phyloP scores from a whole-genome alignment of 2,888 invertebrate genomes.

The Drosophila mayaguana region DNA sequence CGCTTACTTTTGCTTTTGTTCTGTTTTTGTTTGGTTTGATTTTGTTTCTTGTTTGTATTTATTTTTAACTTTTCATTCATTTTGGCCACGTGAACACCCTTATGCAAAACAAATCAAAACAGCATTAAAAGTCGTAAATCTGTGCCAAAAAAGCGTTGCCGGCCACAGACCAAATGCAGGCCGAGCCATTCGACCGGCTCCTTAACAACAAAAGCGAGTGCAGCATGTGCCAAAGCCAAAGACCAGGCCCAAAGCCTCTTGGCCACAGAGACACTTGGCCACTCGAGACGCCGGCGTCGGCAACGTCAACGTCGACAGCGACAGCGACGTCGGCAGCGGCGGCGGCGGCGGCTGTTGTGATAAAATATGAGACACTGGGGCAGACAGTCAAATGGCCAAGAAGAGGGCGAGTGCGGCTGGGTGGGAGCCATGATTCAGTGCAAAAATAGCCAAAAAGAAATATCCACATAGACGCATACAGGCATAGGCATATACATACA shows the following conservation, averaged over 20 bases:
- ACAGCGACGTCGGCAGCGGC: conserved; percentile 34
- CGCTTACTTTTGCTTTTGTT: conserved; percentile 29
- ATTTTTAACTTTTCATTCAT: conserved; percentile 10
- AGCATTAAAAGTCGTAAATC: conserved; percentile 79
- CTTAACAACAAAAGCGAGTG: conserved; percentile 63
- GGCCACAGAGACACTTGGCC: conserved; percentile 75
- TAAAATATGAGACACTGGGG: conserved; percentile 81
- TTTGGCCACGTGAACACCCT: conserved; percentile 76
- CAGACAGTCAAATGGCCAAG: conserved; percentile 69
- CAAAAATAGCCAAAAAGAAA: conserved; percentile 63
- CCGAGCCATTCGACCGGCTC: conserved; percentile 40
- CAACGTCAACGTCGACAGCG: conserved; percentile 6
- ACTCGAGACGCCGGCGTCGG: conserved; percentile 60
- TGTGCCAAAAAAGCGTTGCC: conserved; percentile 69
- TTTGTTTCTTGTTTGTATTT: conserved; percentile 9
- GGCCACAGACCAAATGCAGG: conserved; percentile 19
- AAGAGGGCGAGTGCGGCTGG: conserved; percentile 1
- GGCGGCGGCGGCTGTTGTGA: conserved; percentile 58
- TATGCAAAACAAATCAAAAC: conserved; percentile 81
- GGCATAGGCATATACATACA: no score
- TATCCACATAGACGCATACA: conserved; percentile 35
- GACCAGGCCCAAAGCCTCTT: conserved; percentile 59
- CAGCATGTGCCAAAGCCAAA: conserved; percentile 76
- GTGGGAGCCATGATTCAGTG: conserved; percentile 75
- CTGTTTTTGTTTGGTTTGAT: neutral